Conservation (phyloP, 2,113 vertebrate genomes). For the Microtus pennsylvanicus region DNA sequence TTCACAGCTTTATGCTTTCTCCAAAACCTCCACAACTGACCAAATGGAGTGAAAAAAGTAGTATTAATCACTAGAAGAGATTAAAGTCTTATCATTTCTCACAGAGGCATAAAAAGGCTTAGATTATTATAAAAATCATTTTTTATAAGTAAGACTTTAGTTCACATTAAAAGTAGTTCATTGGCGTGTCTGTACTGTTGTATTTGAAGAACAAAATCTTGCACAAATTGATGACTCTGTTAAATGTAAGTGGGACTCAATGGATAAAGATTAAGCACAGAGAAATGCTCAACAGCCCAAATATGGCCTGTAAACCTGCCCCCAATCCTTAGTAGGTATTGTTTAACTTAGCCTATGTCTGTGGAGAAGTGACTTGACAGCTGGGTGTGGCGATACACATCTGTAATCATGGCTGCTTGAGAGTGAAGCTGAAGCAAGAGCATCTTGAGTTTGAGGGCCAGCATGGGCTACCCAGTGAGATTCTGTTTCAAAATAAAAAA, state of each 20-base stretch:
- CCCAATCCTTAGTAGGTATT: background rate
- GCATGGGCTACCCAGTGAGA: background rate
- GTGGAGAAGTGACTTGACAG: conserved; percentile 13
- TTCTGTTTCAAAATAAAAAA: no score
- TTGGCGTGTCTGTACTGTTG: background rate
- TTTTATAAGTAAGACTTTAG: conserved; percentile 62
- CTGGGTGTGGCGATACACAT: background rate
- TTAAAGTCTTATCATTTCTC: conserved; percentile 57
- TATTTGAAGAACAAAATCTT: conserved; percentile 50
- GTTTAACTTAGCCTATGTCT: background rate
- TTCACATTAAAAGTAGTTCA: conserved; percentile 42
- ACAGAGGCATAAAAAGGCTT: conserved; percentile 42
- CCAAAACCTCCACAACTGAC: conserved; percentile 40
- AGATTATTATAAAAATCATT: conserved; percentile 51
- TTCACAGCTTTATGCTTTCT: conserved; percentile 60
- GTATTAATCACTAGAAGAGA: conserved; percentile 38
- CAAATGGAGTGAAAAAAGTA: conserved; percentile 33
- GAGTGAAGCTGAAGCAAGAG: background rate
- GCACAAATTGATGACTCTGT: conserved; percentile 35
- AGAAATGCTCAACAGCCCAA: background rate
- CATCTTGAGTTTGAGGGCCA: background rate
- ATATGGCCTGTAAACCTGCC: background rate
- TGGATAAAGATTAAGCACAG: background rate
- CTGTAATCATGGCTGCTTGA: background rate
- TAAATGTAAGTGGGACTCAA: conserved; percentile 3